phyloP scores from a whole-genome alignment of 2,888 invertebrate species.

The Thereva nobilitata region DNA sequence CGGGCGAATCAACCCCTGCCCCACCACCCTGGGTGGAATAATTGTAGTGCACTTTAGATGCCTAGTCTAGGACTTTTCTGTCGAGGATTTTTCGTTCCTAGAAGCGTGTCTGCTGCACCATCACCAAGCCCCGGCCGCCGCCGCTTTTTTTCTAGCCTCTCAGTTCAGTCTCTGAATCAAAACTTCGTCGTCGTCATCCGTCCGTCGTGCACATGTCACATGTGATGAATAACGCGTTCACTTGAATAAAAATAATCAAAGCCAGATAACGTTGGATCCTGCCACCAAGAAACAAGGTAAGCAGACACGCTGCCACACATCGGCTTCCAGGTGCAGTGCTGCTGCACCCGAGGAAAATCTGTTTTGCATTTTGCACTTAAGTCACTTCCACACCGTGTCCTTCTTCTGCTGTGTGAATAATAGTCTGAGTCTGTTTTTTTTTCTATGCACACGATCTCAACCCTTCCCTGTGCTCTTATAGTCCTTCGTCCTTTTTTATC shows the following conservation, averaged over 20 bases:
- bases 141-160: no score
- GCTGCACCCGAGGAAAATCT: constrained; percentile 16
- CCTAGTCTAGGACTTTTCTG: no score
- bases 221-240: constrained; percentile 13
- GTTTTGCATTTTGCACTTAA: constrained; percentile 30
- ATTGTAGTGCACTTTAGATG: no score
- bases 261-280: constrained; percentile 9
- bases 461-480: not conserved
- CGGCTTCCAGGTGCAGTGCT: not conserved
- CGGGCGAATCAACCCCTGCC: no score
- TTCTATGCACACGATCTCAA: not conserved
- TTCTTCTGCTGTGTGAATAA: not conserved
- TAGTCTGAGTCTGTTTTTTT: constrained; percentile 1
- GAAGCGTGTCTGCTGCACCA: no score
- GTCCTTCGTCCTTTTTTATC: not conserved
- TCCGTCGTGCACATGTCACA: not conserved
- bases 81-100: no score
- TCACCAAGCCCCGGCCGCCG: no score
- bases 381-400: constrained; percentile 12
- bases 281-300: constrained; percentile 7
- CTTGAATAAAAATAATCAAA: constrained; percentile 32
- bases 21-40: no score
- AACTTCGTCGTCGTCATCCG: no score
- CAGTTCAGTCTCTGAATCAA: no score
- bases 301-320: not conserved